A percentile compares a stretch with the other conserved stretches of the same genome.
phyloP scores from a whole-genome alignment of 2,797 vertebrate genomes.

The Lepus townsendii region DNA sequence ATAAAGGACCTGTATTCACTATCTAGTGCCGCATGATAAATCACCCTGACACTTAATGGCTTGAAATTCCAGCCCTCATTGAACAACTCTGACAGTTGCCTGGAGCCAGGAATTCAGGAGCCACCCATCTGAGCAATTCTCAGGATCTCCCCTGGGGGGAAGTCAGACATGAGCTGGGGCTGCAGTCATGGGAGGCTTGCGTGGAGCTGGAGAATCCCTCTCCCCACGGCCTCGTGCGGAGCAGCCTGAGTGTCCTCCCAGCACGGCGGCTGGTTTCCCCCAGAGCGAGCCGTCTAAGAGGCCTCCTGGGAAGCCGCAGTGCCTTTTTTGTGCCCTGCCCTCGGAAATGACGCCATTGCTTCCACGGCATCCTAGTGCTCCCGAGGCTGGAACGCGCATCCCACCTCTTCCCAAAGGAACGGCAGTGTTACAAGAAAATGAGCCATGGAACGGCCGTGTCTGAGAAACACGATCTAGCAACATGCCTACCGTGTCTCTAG shows the following conservation, averaged over 20 bases:
- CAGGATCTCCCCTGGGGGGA: background rate
- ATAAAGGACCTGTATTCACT: background rate
- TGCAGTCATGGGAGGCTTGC: background rate
- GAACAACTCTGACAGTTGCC: background rate
- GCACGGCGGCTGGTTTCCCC: background rate
- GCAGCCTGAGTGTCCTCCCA: background rate
- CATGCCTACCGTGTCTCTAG: background rate
- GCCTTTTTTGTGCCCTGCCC: background rate
- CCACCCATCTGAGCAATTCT: background rate
- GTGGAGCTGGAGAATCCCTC: background rate
- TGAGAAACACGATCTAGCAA: background rate
- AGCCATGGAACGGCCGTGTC: background rate
- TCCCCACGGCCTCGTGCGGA: background rate
- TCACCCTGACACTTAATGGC: background rate
- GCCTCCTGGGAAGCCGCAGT: background rate
- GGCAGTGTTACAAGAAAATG: background rate
- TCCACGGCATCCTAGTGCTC: background rate
- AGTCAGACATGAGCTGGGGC: background rate
- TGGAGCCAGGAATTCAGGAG: background rate
- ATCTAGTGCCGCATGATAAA: background rate
- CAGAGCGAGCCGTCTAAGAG: background rate
- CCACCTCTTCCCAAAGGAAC: background rate
- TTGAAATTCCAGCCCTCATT: background rate
- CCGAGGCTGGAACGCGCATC: background rate
- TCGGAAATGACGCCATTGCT: background rate